Conservation (phyloP, 2,113 vertebrate genomes). For the Tachycineta bicolor region DNA sequence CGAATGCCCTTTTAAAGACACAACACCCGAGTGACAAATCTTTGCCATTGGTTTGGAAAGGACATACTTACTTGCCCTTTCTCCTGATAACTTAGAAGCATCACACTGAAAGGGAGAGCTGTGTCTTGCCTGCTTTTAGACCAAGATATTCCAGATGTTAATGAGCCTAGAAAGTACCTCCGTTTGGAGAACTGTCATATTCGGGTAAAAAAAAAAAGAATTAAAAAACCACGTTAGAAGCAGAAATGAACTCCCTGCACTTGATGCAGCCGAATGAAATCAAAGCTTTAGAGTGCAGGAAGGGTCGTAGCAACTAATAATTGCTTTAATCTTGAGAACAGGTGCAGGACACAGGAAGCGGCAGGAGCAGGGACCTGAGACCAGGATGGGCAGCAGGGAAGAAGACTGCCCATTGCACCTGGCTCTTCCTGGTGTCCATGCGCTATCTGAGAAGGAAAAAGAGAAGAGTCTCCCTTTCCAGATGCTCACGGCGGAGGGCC, state of each 20-base stretch:
- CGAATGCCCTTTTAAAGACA: neutral
- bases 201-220: neutral
- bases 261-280: neutral
- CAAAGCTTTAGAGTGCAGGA: neutral
- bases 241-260: neutral
- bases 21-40: neutral
- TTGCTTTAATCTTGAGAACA: neutral
- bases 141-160: neutral
- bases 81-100: neutral
- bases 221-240: accelerated
- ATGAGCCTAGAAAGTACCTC: neutral
- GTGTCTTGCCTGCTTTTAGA: neutral
- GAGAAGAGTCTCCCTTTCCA: neutral
- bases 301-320: neutral
- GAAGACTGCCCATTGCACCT: neutral
- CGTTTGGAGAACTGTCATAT: neutral
- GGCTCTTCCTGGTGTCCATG: neutral
- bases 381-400: neutral
- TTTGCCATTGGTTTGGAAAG: neutral
- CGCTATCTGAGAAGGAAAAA: neutral
- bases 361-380: neutral
- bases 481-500: neutral
- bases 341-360: neutral
- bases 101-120: neutral
- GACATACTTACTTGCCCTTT: neutral